phyloP scores from a whole-genome alignment of 2,888 invertebrate genomes.

The Sipha maydis region DNA sequence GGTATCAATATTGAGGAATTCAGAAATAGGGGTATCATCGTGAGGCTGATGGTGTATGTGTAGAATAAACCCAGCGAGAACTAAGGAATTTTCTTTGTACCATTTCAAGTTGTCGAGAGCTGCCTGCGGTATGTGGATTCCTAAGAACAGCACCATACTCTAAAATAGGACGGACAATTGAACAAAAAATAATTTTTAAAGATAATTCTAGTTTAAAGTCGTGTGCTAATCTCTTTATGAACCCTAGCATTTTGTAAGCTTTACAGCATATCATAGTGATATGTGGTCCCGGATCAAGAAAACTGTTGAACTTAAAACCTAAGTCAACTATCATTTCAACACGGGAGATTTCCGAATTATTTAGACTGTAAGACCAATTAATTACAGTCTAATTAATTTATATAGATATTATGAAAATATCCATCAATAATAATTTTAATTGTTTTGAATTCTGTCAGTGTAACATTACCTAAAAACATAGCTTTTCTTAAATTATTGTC shows the following conservation, averaged over 20 bases:
- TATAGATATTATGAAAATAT: no score
- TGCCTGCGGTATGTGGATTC: conserved; percentile 7
- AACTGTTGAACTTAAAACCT: not conserved
- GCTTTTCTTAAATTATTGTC: no score
- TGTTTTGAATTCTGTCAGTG: no score
- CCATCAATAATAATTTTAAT: no score
- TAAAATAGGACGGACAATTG: not conserved
- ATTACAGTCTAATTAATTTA: no score
- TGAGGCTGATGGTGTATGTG: not conserved
- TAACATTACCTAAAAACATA: no score
- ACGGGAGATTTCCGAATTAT: not conserved
- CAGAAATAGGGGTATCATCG: no score
- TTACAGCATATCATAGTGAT: not conserved
- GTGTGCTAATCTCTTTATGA: not conserved
- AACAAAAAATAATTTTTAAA: conserved; percentile 10
- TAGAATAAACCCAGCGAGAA: conserved; percentile 15
- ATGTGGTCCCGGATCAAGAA: not conserved
- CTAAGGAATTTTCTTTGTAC: conserved; percentile 1
- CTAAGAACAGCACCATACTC: not conserved
- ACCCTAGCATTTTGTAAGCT: conserved; percentile 6
- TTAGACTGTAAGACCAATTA: not conserved
- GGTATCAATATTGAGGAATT: no score
- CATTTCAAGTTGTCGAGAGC: conserved; percentile 6
- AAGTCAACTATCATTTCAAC: conserved; percentile 26
- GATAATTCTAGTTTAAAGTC: not conserved